phyloP scores from a whole-genome alignment of 1,140 invertebrate genomes.

The Ptiloglossa arizonensis region DNA sequence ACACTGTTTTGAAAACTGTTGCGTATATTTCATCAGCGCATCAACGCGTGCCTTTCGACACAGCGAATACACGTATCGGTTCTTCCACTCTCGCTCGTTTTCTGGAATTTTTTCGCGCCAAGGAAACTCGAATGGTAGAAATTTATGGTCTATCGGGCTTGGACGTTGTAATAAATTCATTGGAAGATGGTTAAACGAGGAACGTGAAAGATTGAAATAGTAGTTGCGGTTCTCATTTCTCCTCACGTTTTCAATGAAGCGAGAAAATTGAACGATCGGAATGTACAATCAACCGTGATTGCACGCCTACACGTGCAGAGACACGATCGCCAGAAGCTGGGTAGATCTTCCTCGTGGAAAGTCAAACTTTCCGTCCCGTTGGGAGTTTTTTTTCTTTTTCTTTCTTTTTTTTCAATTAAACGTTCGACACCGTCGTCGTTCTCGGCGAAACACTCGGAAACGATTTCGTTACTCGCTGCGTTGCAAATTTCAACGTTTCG shows the following conservation, averaged over 20 bases:
- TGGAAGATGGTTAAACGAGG: background rate
- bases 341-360: no score
- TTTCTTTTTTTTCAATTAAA: slow-evolving; percentile 1
- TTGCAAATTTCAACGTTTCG: background rate
- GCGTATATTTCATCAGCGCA: no score
- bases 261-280: slow-evolving; percentile 22
- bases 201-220: background rate
- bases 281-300: slow-evolving; percentile 1
- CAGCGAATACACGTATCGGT: no score
- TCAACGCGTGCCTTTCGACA: no score
- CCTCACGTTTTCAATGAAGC: background rate
- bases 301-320: background rate
- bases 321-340: background rate
- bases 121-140: no score
- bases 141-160: background rate
- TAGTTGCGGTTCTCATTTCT: background rate
- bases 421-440: background rate
- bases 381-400: no score
- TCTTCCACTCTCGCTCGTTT: no score
- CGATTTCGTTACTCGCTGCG: background rate
- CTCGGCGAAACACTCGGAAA: background rate
- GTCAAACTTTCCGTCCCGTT: background rate
- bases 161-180: background rate
- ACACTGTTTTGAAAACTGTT: no score
- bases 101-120: no score